Conservation (phyloP, 2,888 invertebrate species). For the Limnephilus lunatus region DNA sequence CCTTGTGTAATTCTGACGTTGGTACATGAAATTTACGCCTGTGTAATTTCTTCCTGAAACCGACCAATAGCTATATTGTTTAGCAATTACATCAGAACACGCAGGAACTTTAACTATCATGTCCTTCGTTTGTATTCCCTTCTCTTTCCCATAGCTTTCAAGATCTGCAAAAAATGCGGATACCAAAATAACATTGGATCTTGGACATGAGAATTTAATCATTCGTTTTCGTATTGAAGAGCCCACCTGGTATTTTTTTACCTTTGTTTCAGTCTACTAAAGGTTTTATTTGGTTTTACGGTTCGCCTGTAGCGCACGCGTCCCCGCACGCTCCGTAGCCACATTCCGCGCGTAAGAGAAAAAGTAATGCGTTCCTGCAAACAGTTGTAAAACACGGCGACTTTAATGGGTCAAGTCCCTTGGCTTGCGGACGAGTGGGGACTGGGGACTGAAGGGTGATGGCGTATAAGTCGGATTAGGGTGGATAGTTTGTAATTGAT, state of each 20-base stretch:
- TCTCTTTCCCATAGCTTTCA: too few relatives aligned
- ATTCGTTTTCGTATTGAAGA: neutral
- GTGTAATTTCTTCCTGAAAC: too few relatives aligned
- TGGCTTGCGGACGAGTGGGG: neutral
- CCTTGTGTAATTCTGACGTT: too few relatives aligned
- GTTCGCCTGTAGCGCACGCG: neutral
- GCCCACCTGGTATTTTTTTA: neutral
- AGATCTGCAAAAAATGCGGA: too few relatives aligned
- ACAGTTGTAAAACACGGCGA: slow-evolving; percentile 12
- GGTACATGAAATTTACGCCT: too few relatives aligned
- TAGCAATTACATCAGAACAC: too few relatives aligned
- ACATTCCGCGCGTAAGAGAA: slow-evolving; percentile 14
- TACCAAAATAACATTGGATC: too few relatives aligned
- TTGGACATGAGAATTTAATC: too few relatives aligned
- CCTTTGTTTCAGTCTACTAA: neutral
- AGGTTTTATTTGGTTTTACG: neutral
- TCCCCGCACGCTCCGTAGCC: neutral
- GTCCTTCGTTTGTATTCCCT: too few relatives aligned
- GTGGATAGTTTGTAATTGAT: neutral
- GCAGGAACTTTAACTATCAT: too few relatives aligned
- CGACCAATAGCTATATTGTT: too few relatives aligned
- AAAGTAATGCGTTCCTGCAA: slow-evolving; percentile 18
- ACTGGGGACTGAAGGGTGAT: neutral
- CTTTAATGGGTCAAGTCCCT: neutral
- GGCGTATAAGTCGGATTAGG: neutral